A percentile compares a stretch with the other conserved stretches of the same genome.
These are phyloP conservation scores for Arion vulgaris DNA, from an alignment of 1,140 invertebrate genomes.

Conservation along the genomic window DNA sequence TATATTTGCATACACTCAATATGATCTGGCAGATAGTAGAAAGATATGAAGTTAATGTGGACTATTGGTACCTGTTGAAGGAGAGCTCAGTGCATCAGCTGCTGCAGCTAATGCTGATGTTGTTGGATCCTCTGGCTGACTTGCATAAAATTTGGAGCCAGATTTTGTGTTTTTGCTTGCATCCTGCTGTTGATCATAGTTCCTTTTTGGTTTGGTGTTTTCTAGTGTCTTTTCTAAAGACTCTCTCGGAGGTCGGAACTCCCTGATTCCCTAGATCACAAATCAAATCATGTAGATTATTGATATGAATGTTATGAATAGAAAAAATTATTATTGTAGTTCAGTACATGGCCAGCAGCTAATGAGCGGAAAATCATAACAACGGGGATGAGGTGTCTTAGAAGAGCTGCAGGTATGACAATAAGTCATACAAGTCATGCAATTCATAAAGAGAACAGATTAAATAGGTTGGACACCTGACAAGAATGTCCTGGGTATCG, in stretches of 20 bases:
- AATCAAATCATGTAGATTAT: neutral
- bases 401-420: no score
- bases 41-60: no score
- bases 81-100: constrained; percentile 47
- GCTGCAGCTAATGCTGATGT: constrained; percentile 40
- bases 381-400: no score
- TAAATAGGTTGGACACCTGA: no score
- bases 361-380: no score
- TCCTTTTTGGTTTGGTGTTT: constrained; percentile 55
- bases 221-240: constrained; percentile 82
- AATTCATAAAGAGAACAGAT: no score
- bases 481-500: no score
- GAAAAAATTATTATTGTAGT: no score
- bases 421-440: no score
- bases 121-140: constrained; percentile 39
- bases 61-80: constrained; percentile 57
- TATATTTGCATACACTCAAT: no score
- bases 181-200: constrained; percentile 39
- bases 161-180: constrained; percentile 73
- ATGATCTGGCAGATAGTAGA: no score
- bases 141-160: constrained; percentile 49
- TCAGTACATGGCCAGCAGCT: no score
- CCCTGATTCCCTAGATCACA: constrained; percentile 50
- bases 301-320: neutral
- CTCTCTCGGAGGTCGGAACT: constrained; percentile 78